Evolutionary conservation across 2,113 vertebrate species (phyloP), one percentile per base, ranked within the genome.

Genomic region (Aegotheles bennettii): DNA sequence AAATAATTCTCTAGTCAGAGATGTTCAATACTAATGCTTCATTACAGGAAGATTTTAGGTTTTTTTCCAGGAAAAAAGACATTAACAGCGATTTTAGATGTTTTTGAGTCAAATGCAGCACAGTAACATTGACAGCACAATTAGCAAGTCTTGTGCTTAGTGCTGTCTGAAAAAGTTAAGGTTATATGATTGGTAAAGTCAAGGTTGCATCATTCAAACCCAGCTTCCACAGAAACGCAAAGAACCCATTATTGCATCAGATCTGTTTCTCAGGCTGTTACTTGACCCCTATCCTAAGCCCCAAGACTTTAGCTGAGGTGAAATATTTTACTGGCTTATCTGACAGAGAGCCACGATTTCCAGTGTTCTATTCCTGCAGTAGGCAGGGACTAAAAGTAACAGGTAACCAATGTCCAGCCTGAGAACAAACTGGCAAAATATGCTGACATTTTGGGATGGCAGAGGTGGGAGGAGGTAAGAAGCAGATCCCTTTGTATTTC

Each of bases 141-240:
- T 79, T 84, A 63, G 28, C 35, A 70, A 74, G 11, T 87, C 69
- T 84, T 74, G 21, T 87, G 67, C 48, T 90, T 90, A 40, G 33
- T 85, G 76, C 61, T 35, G 51, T 90, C 65, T 95, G 82, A 83
- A 94, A 68, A 82, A 78, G 42, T 88, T 92, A 84, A 69, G 54
- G 25, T 69, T 36, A 54, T 54, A 67, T 60, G 84, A 95, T 47
- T 88, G 82, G 84, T 89, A 74, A 83, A 79, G 35, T 88, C 93
- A 71, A 56, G 63, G 29, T 57, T 45, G 70, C 61, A 79, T 60
- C 74, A 95, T 76, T 91, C 64, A 87, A 69, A 36, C 40, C 40
- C 64, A 71, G 74, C 74, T 92, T 69, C 82, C 57, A 65, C 13
- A 65, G 47, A 54, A 87, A 38, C 17, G 57, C 43, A 26, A 20